Evolutionary conservation across 2,888 invertebrate genomes (phyloP), one percentile per base, ranked within the genome.

Genomic region (Boloria euphrosyne): DNA sequence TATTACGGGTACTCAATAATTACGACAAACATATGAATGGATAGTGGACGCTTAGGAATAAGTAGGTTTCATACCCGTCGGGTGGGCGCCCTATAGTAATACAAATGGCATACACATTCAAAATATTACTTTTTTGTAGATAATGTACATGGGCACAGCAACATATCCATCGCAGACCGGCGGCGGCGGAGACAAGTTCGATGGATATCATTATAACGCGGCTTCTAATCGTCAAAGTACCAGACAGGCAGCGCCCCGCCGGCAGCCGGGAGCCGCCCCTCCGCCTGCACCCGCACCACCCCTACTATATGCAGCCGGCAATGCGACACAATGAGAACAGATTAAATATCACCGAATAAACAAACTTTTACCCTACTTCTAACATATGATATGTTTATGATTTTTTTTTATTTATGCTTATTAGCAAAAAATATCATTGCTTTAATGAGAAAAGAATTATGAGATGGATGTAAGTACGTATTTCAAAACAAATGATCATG

Each of bases 71-170:
- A n/a, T n/a, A n/a, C n/a, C n/a, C n/a, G n/a, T n/a, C n/a, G n/a
- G n/a, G n/a, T n/a, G n/a, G n/a, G n/a, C n/a, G n/a, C n/a, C n/a
- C n/a, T n/a, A n/a, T n/a, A n/a, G n/a, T 10, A 38, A 38, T 31
- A 38, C 7, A 38, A 49, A 49, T 49, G 10, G 7, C 13, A 47
- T 4, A 16, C 7, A 49, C 16, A 13, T 10, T 13, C 0, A 49
- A 49, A 49, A 49, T 16, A 49, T 49, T 47, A 27, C 47, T 17
- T 17, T 61, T 69, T 14, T 57, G 22, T 73, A 91, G 92, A 81
- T 92, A 64, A 90, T 91, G 89, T 92, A 91, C 78, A 90, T 91
- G 90, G 92, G 92, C 44, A 88, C 89, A 14, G 90, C 90, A 2
- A 88, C 89, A 44, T 90, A 80, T 77, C 89, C 90, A 1, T 75